These are phyloP conservation scores for Phrynocephalus vlangalii DNA, from an alignment of 2,797 vertebrate species.

Conservation along the genomic window DNA sequence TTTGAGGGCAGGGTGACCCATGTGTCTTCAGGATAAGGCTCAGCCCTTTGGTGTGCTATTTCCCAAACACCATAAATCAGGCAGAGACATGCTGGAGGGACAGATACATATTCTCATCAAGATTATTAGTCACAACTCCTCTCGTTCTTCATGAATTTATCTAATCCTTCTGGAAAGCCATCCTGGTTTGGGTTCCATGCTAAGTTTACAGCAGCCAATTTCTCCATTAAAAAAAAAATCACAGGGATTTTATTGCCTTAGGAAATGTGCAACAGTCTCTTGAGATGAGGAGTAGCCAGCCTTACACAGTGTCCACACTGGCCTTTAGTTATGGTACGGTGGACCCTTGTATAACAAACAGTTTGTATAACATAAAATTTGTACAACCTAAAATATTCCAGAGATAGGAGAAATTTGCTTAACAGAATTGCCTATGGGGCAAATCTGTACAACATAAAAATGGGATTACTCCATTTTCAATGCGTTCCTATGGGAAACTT, in stretches of 20 bases:
- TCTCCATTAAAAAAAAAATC: neutral
- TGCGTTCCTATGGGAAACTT: too few species aligned
- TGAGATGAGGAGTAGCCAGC: neutral
- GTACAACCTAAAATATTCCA: too few species aligned
- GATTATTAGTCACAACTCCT: neutral
- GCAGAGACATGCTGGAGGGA: neutral
- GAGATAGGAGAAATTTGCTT: too few species aligned
- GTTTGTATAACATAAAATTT: too few species aligned
- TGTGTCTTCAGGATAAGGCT: neutral
- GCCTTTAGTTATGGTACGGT: too few species aligned
- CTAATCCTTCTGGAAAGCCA: neutral
- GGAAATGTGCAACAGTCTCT: neutral
- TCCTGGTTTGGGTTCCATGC: neutral
- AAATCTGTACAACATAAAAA: too few species aligned
- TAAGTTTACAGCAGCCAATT: neutral
- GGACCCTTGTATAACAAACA: too few species aligned
- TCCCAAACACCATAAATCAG: constrained; percentile 68
- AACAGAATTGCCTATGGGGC: too few species aligned
- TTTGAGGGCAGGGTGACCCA: fast-evolving
- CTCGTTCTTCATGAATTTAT: neutral
- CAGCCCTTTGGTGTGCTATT: constrained; percentile 21
- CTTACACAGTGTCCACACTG: neutral
- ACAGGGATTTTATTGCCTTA: neutral
- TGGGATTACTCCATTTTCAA: too few species aligned
- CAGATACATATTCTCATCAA: neutral